Evolutionary conservation across 1,140 invertebrate genomes (phyloP), one percentile per base, ranked within the genome.

Genomic region (Chelonus insularis): DNA sequence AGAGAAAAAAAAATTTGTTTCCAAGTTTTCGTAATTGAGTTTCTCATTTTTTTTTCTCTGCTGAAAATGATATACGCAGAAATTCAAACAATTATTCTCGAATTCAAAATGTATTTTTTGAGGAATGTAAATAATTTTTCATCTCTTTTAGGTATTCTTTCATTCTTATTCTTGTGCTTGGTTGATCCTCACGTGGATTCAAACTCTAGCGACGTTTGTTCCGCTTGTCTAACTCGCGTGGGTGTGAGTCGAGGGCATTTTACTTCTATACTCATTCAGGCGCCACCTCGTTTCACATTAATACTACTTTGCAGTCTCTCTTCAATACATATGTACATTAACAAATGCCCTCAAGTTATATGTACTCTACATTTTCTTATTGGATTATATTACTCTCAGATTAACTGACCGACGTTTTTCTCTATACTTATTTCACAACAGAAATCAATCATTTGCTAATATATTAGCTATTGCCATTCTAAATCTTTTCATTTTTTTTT

Each of bases 81-180:
- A 79, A 77, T 76, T 75, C 71, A 77, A 79, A 79, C 77, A 78
- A 79, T 78, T 78, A 69, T 78, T 76, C 64, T 65, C 50, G 43
- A 69, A 68, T 65, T n/a, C n/a, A n/a, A 69, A 72, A 56, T 18
- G 18, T 20, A 45, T 20, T 25, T 39, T 66, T 63, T 61, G 58
- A 63, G 72, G 77, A 75, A 78, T 77, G 76, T 69, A 79, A 79
- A 79, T 77, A 79, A 72, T 77, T 62, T 70, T 39, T 9, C 7
- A 34, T 51, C 48, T 18, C n/a, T 14, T n/a, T 9, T 20, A 21
- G 9, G n/a, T 14, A 20, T 9, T 37, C 29, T 12, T 23, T 11
- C 20, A 23, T 1, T 23, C 18, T 8, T 48, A 7, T 29, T 18
- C 11, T n/a, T 6, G 21, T 48, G 45, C 34, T n/a, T 21, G 9